phyloP scores from a whole-genome alignment of 2,888 invertebrate species.

The Nomada goodeniana region DNA sequence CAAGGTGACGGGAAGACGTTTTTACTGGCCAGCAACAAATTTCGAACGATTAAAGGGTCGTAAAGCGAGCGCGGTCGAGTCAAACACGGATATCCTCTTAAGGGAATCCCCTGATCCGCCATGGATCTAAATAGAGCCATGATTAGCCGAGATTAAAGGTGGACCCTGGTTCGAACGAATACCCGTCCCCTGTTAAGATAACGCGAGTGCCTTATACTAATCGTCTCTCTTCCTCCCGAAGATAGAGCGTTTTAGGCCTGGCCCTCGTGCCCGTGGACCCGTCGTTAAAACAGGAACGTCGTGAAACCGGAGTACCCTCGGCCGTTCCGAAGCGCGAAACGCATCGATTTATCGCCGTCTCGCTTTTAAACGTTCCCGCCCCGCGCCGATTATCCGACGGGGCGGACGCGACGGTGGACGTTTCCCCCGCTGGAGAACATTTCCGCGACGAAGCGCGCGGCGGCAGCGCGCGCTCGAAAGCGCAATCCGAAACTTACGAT shows the following conservation, averaged over 20 bases:
- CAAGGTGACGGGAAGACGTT: slow-evolving; percentile 65
- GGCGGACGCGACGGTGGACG: slow-evolving; percentile 34
- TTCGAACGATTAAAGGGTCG: slow-evolving; percentile 82
- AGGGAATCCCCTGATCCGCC: slow-evolving; percentile 74
- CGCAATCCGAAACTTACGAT: slow-evolving; percentile 18
- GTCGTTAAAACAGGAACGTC: slow-evolving; percentile 45
- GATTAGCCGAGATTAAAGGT: slow-evolving; percentile 78
- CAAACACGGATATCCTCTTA: slow-evolving; percentile 84
- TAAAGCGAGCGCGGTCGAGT: slow-evolving; percentile 77
- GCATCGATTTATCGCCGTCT: slow-evolving; percentile 48
- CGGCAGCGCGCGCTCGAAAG: neutral
- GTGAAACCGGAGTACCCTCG: slow-evolving; percentile 9
- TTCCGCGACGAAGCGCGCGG: neutral
- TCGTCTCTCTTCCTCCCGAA: slow-evolving; percentile 71
- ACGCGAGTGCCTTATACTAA: slow-evolving; percentile 77
- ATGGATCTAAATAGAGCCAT: slow-evolving; percentile 83
- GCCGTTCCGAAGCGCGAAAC: slow-evolving; percentile 39
- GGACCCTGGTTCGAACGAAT: slow-evolving; percentile 65
- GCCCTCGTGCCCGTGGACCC: slow-evolving; percentile 27
- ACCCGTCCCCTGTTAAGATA: slow-evolving; percentile 78
- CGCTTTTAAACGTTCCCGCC: slow-evolving; percentile 32
- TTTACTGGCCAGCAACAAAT: slow-evolving; percentile 78
- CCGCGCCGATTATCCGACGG: slow-evolving; percentile 45
- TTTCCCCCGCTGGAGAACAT: neutral
- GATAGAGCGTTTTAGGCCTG: slow-evolving; percentile 69